Conservation (phyloP, 2,113 vertebrate genomes). For the Calypte anna region DNA sequence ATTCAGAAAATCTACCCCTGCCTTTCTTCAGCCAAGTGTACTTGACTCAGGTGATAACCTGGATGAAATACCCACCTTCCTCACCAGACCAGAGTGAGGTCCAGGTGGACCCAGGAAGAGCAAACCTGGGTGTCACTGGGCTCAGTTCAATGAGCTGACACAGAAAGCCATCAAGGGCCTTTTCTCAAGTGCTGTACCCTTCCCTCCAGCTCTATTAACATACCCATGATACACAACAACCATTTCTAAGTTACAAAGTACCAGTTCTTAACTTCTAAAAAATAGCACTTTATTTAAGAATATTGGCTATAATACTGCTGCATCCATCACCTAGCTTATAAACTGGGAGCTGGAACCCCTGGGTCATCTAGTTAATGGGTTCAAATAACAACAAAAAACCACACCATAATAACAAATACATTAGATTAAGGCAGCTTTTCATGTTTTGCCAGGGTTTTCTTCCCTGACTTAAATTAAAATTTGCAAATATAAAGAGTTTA, state of each 20-base stretch:
- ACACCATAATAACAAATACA: constrained; percentile 16
- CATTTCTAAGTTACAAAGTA: constrained; percentile 1
- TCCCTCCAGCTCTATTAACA: background rate
- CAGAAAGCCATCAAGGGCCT: background rate
- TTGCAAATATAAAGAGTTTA: constrained; percentile 1
- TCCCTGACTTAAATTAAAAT: constrained; percentile 29
- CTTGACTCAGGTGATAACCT: background rate
- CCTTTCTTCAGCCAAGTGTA: background rate
- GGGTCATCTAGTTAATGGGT: constrained; percentile 22
- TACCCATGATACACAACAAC: background rate
- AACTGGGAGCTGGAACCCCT: background rate
- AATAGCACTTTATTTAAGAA: constrained; percentile 22
- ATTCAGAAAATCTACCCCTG: background rate
- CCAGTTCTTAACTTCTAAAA: constrained; percentile 19
- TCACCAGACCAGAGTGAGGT: background rate
- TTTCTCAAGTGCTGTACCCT: background rate
- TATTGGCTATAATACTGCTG: constrained; percentile 5
- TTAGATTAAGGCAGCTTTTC: constrained; percentile 26
- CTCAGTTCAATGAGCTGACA: background rate
- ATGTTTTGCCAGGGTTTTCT: constrained; percentile 8
- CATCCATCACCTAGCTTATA: constrained; percentile 18
- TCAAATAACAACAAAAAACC: constrained; percentile 28
- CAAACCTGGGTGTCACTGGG: background rate
- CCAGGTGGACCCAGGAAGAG: rapidly evolving
- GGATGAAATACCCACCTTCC: background rate